phyloP scores from a whole-genome alignment of 2,888 invertebrate species.

The Cactoblastis cactorum region DNA sequence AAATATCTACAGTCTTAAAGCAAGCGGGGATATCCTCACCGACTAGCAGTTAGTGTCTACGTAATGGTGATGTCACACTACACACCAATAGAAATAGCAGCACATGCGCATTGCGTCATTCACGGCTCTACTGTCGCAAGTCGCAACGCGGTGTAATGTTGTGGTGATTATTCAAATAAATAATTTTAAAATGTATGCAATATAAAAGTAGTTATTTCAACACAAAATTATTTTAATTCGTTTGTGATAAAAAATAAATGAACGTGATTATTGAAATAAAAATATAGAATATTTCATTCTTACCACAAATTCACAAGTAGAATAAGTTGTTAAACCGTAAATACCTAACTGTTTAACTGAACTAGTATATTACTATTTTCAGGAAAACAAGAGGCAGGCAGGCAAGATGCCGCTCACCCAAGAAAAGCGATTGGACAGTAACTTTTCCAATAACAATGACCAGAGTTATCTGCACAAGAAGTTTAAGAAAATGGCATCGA shows the following conservation, averaged over 20 bases:
- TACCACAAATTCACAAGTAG: too few species aligned
- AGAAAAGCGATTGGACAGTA: conserved; percentile 72
- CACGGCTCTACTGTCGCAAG: conserved; percentile 35
- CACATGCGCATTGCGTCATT: conserved; percentile 73
- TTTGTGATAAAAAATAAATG: too few species aligned
- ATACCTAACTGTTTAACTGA: neutral
- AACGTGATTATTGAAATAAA: too few species aligned
- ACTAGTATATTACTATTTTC: conserved; percentile 28
- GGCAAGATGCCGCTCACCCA: conserved; percentile 72
- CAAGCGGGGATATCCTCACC: conserved; percentile 70
- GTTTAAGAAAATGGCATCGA: conserved; percentile 92
- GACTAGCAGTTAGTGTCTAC: conserved; percentile 52
- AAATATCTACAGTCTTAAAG: conserved; percentile 16
- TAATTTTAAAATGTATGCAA: too few species aligned
- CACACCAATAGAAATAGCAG: conserved; percentile 67
- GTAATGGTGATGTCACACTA: conserved; percentile 74
- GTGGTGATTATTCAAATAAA: conserved; percentile 29
- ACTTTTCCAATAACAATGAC: conserved; percentile 78
- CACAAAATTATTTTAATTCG: too few species aligned
- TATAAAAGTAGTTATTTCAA: too few species aligned
- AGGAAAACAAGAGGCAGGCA: conserved; percentile 67
- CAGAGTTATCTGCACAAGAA: conserved; percentile 94
- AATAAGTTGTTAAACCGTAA: neutral
- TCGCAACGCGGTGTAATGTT: conserved; percentile 32
- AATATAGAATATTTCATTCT: too few species aligned